phyloP scores from a whole-genome alignment of 2,888 invertebrate genomes.

The Brenthis daphne region DNA sequence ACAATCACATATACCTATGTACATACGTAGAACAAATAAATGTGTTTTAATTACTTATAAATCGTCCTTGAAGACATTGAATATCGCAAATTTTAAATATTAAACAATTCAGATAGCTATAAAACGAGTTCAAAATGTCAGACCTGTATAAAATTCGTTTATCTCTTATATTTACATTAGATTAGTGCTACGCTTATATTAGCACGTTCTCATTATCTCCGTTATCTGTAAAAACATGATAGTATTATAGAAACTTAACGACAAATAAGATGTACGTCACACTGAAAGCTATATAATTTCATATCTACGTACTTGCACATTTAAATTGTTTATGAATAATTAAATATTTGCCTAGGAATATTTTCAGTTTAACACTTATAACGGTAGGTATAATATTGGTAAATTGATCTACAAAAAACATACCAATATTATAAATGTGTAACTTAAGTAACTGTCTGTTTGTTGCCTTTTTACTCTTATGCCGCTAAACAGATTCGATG shows the following conservation, averaged over 20 bases:
- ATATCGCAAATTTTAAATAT: neutral
- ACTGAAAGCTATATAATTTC: neutral
- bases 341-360: too few relatives aligned
- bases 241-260: constrained; percentile 4
- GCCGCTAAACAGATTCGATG: too few relatives aligned
- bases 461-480: too few relatives aligned
- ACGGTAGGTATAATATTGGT: too few relatives aligned
- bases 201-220: constrained; percentile 24
- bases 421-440: too few relatives aligned
- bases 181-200: constrained; percentile 17
- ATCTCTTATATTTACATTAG: constrained; percentile 21
- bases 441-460: too few relatives aligned
- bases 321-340: too few relatives aligned
- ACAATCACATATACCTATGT: too few relatives aligned
- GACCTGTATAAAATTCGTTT: constrained; percentile 3
- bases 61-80: neutral
- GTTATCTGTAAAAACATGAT: constrained; percentile 13
- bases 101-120: neutral
- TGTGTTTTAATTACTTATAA: neutral
- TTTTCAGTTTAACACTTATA: too few relatives aligned
- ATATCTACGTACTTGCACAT: too few relatives aligned
- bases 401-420: too few relatives aligned
- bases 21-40: neutral
- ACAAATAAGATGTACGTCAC: neutral
- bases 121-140: constrained; percentile 10